phyloP scores from a whole-genome alignment of 2,113 vertebrate genomes.

The Mesoclemmys tuberculata region DNA sequence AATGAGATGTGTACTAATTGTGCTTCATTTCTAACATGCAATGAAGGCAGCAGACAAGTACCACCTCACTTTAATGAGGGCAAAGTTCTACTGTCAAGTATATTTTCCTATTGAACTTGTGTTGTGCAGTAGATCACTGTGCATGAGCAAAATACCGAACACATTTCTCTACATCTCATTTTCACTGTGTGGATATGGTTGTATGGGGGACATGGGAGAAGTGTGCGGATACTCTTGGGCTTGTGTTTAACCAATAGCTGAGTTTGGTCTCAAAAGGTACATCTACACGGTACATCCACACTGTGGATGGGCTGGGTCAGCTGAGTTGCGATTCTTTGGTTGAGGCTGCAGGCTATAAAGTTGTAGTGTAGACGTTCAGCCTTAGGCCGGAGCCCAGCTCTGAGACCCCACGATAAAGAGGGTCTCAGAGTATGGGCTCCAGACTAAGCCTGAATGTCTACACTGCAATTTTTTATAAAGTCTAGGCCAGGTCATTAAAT shows the following conservation, averaged over 20 bases:
- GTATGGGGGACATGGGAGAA: not conserved
- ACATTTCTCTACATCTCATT: constrained; percentile 38
- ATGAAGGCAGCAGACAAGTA: constrained; percentile 1
- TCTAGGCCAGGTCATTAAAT: not conserved
- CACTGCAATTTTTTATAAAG: not conserved
- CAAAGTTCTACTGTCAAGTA: constrained; percentile 63
- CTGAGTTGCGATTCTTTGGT: not conserved
- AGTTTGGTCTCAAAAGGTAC: not conserved
- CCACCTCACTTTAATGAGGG: constrained; percentile 55
- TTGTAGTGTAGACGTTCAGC: not conserved
- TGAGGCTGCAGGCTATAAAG: not conserved
- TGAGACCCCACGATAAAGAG: not conserved
- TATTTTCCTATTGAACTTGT: constrained; percentile 42
- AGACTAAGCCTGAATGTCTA: not conserved
- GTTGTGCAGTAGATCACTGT: constrained; percentile 52
- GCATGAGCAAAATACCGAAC: constrained; percentile 52
- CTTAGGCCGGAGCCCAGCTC: not conserved
- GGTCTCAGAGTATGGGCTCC: not conserved
- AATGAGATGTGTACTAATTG: not conserved
- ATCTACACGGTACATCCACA: not conserved
- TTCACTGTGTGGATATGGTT: not conserved
- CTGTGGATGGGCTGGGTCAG: not conserved
- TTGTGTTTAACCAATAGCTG: not conserved
- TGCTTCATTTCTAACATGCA: not conserved
- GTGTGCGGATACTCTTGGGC: not conserved